Percentiles rank a stretch among this genome's conserved stretches.
phyloP scores from a whole-genome alignment of 1,140 invertebrate species.

The Asobara japonica region DNA sequence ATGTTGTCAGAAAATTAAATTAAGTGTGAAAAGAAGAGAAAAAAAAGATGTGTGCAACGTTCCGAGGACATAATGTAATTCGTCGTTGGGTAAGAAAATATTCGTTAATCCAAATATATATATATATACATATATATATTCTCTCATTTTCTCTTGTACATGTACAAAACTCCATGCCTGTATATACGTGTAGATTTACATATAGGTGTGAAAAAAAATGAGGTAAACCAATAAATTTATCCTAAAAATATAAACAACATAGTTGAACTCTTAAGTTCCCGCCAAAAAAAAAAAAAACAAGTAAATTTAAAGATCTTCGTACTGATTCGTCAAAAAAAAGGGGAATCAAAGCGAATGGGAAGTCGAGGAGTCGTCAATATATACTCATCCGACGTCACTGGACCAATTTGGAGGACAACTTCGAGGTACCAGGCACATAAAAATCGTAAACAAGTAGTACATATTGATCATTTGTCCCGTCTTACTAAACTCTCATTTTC shows the following conservation, averaged over 20 bases:
- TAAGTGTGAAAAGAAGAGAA: background rate
- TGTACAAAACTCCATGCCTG: constrained; percentile 1
- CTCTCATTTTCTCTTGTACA: background rate
- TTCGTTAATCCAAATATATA: background rate
- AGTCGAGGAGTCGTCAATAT: no score
- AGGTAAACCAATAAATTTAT: constrained; percentile 7
- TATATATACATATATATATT: background rate
- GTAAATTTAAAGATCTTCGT: background rate
- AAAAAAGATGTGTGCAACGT: background rate
- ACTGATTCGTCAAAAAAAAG: background rate
- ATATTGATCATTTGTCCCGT: background rate
- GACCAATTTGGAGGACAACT: background rate
- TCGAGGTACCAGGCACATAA: background rate
- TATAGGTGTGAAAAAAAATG: constrained; percentile 6
- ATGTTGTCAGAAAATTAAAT: background rate
- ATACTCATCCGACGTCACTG: no score
- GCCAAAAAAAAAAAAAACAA: background rate
- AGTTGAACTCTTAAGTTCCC: constrained; percentile 1
- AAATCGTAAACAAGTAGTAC: background rate
- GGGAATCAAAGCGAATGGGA: no score
- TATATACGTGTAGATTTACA: constrained; percentile 1
- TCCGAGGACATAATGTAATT: background rate
- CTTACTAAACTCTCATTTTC: no score
- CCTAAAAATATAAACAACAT: constrained; percentile 1
- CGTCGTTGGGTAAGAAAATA: constrained; percentile 3